These are phyloP conservation scores for Myopa testacea DNA, from an alignment of 2,888 invertebrate genomes.

Conservation along the genomic window DNA sequence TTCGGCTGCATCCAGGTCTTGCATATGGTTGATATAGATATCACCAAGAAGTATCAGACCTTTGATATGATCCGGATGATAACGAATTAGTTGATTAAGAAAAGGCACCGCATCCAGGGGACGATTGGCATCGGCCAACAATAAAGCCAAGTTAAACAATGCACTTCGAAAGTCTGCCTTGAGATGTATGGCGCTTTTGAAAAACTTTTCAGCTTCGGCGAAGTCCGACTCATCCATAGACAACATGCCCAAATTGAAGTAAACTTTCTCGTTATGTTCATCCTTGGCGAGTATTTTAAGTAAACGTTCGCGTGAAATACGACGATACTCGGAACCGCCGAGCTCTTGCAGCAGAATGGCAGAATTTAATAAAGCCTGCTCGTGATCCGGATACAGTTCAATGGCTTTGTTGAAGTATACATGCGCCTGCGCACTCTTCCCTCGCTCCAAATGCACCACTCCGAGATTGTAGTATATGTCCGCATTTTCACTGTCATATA, in stretches of 20 bases:
- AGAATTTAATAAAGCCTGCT: conserved; percentile 93
- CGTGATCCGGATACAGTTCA: conserved; percentile 92
- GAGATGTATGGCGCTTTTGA: conserved; percentile 86
- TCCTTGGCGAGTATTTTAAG: conserved; percentile 78
- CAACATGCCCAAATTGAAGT: conserved; percentile 96
- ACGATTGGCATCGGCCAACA: conserved; percentile 87
- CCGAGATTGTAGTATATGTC: conserved; percentile 96
- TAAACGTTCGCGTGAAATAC: conserved; percentile 83
- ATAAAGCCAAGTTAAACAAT: conserved; percentile 91
- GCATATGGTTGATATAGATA: conserved; percentile 95
- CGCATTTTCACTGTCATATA: conserved; percentile 93
- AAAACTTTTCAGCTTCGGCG: conserved; percentile 90
- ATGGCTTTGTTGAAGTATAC: conserved; percentile 94
- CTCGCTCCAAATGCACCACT: conserved; percentile 93
- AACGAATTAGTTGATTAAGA: conserved; percentile 88
- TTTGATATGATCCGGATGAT: conserved; percentile 94
- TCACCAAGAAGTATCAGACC: conserved; percentile 93
- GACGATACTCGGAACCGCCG: conserved; percentile 82
- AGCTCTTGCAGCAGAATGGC: conserved; percentile 93
- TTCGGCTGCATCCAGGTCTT: conserved; percentile 94
- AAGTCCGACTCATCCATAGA: conserved; percentile 95
- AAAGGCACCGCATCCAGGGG: conserved; percentile 94
- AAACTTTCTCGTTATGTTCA: conserved; percentile 87
- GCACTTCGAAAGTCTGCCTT: conserved; percentile 93
- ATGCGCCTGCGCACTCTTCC: conserved; percentile 89